phyloP scores from a whole-genome alignment of 2,797 vertebrate genomes.

The Rhinoraja longicauda region DNA sequence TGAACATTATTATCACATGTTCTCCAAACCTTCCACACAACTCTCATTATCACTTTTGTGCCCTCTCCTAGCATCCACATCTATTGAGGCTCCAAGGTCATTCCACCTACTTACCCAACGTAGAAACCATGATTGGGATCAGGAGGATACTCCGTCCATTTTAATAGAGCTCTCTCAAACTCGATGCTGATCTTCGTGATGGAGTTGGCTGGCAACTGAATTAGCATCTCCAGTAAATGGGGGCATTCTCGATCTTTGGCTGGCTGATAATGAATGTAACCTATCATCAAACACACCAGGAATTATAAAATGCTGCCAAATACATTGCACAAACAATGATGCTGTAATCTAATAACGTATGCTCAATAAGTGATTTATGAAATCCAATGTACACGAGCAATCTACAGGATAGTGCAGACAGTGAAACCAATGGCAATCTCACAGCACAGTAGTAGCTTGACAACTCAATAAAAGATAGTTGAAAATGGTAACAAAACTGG shows the following conservation, averaged over 20 bases:
- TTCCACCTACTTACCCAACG: slow-evolving; percentile 64
- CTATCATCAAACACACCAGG: slow-evolving; percentile 51
- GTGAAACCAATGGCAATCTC: background rate
- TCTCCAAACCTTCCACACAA: too few species aligned
- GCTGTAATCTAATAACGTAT: background rate
- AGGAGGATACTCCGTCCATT: slow-evolving; percentile 94
- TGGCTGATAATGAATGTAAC: slow-evolving; percentile 92
- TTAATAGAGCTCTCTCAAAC: slow-evolving; percentile 89
- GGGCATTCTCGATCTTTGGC: slow-evolving; percentile 84
- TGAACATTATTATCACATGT: too few species aligned
- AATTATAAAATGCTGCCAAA: background rate
- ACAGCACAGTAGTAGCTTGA: background rate
- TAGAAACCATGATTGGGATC: slow-evolving; percentile 97
- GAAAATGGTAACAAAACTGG: background rate
- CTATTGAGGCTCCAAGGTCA: background rate
- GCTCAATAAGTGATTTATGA: background rate
- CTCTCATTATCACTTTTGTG: too few species aligned
- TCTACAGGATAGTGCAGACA: background rate
- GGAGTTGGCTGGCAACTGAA: slow-evolving; percentile 89
- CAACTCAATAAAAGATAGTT: background rate
- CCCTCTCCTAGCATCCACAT: too few species aligned
- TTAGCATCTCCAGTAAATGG: slow-evolving; percentile 91
- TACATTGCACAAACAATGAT: background rate
- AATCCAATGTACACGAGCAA: background rate
- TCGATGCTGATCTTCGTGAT: slow-evolving; percentile 89